phyloP scores from a whole-genome alignment of 2,797 vertebrate species.

The Zenarchopterus dispar region DNA sequence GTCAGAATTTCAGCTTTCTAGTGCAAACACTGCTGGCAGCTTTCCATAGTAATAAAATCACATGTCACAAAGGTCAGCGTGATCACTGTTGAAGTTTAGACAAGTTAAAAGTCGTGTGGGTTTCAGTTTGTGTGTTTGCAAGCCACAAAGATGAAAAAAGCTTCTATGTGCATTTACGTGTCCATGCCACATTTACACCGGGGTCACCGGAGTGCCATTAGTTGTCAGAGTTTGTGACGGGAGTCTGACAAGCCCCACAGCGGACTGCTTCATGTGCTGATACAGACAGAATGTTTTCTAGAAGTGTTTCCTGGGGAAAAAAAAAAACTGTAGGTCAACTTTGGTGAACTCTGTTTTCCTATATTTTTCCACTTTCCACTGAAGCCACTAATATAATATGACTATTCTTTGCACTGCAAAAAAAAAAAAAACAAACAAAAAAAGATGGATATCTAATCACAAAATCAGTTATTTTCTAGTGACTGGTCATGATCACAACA shows the following conservation, averaged over 20 bases:
- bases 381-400: background rate
- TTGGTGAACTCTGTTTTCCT: background rate
- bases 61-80: conserved; percentile 42
- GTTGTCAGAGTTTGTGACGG: conserved; percentile 68
- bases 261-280: conserved; percentile 74
- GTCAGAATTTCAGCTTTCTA: conserved; percentile 40
- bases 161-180: conserved; percentile 27
- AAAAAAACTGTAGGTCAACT: conserved; percentile 14
- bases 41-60: conserved; percentile 71
- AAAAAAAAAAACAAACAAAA: conserved; percentile 1
- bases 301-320: conserved; percentile 31
- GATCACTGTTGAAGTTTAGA: conserved; percentile 56
- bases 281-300: conserved; percentile 67
- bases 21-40: conserved; percentile 69
- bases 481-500: conserved; percentile 10
- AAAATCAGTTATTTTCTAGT: conserved; percentile 3
- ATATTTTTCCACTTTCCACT: background rate
- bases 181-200: conserved; percentile 17
- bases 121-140: conserved; percentile 2
- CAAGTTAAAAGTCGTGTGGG: conserved; percentile 52
- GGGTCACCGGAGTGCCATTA: conserved; percentile 70
- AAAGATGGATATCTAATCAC: conserved; percentile 5
- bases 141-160: conserved; percentile 4
- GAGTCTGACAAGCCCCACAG: conserved; percentile 71
- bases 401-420: background rate